Base-by-base conservation (phyloP, 2,888 invertebrate species). In the Drosophila nr. perissopoda region DNA sequence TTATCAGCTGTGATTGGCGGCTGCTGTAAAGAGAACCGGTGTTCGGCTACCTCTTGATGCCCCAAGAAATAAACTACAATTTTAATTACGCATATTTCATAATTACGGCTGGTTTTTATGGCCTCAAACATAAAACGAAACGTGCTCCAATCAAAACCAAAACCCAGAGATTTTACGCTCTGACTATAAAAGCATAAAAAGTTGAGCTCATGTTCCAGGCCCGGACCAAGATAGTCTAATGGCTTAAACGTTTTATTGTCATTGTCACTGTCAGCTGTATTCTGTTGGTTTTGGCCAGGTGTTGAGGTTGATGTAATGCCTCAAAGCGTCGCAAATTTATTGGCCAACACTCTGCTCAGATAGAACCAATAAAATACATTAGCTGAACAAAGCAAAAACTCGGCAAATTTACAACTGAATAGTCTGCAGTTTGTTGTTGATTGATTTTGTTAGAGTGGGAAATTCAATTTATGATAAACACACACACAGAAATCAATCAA, bases 381-480 rank as follows among this genome's bases (percentile, higher is more conserved):
- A 82, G 57, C 63, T 48, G 29, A 62, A 73, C 65, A 70, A 25
- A 48, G 48, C 31, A 38, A 38, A 49, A 73, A 67, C 31, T 42
- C 42, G 49, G 68, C 45, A 62, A 77, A 73, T 59, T 75, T 64
- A 77, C 73, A 77, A 83, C 53, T 66, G 67, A 74, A 80, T 76
- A 61, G 69, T 63, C 31, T 18, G 36, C 11, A 36, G 36, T n/a
- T 54, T 54, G 36, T 33, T 40, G 69, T 33, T 87, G 90, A 87
- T 87, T 87, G 89, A 77, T 79, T 89, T 72, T 76, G 57, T 68
- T 48, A 59, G 67, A 54, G 52, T 60, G 49, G 69, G 63, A 87
- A 87, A 89, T 76, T 87, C 76, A 83, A 89, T 85, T 89, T 89
- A 31, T 66, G 71, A 64, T 62, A 59, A 58, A 54, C 64, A 66